Evolutionary conservation across 92 coral and sea anemone species (phyloP).

Genomic region (Siderastrea siderea): DNA sequence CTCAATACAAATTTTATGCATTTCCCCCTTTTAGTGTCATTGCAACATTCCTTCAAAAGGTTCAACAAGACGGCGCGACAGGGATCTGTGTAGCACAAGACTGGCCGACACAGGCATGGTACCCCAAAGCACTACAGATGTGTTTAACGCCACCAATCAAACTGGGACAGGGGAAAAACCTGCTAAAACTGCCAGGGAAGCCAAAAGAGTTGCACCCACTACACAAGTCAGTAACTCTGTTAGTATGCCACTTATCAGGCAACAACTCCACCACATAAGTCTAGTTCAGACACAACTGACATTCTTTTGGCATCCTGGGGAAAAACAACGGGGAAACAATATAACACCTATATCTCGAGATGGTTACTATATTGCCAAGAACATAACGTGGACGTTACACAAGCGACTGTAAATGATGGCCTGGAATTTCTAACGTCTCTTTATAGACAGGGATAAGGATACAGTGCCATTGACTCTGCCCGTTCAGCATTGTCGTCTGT

Average conservation of each 20-base stretch:
- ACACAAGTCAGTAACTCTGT: background rate
- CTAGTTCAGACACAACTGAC: slow-evolving; percentile 28
- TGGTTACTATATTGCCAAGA: no score
- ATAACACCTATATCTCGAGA: no score
- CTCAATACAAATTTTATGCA: slow-evolving; percentile 11
- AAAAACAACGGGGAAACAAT: background rate
- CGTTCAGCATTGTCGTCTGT: background rate
- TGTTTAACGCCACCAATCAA: background rate
- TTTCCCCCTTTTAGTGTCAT: slow-evolving; percentile 19
- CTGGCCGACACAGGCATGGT: background rate
- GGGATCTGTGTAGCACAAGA: background rate
- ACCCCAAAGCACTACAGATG: background rate
- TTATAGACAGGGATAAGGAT: slow-evolving; percentile 40
- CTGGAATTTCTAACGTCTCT: slow-evolving; percentile 39
- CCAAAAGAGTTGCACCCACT: background rate
- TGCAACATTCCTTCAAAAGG: background rate
- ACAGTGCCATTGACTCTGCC: background rate
- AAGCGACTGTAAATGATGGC: slow-evolving; percentile 8
- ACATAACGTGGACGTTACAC: background rate
- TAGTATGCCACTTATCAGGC: slow-evolving; percentile 53
- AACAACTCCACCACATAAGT: slow-evolving; percentile 12
- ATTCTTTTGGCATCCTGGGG: slow-evolving; percentile 57
- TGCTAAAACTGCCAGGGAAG: background rate
- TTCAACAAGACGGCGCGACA: slow-evolving; percentile 31
- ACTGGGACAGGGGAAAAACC: background rate